Percentiles rank a stretch among this genome's conserved stretches.
These are phyloP conservation scores for Mesocentrotus franciscanus DNA, from an alignment of 53 echinoderm and acorn worm species.

Conservation along the genomic window DNA sequence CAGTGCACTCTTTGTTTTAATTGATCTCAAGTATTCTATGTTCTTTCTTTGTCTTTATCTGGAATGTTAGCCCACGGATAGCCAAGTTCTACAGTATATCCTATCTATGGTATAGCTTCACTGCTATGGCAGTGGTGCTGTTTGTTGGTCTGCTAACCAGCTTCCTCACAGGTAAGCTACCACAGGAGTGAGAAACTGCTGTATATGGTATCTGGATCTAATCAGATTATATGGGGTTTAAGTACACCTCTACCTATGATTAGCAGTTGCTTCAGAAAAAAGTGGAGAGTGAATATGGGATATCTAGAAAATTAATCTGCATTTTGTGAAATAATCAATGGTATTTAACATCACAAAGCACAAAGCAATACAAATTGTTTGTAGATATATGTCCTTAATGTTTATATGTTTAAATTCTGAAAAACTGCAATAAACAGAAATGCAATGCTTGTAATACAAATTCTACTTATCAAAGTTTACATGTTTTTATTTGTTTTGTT, in stretches of 20 bases:
- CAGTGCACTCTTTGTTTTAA: neutral
- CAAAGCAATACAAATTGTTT: no score
- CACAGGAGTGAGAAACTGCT: neutral
- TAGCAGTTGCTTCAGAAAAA: neutral
- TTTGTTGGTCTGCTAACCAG: conserved; percentile 78
- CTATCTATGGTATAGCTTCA: conserved; percentile 85
- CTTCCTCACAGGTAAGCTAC: conserved; percentile 76
- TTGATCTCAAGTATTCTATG: neutral
- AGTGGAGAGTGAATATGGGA: no score
- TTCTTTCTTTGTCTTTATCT: neutral
- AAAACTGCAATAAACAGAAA: no score
- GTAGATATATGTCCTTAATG: no score
- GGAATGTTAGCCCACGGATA: conserved; percentile 62
- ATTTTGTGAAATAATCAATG: no score
- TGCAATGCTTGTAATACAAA: no score
- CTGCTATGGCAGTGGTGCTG: conserved; percentile 64
- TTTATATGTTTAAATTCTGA: no score
- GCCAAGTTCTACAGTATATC: conserved; percentile 79
- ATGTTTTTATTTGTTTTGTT: no score
- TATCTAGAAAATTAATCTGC: no score
- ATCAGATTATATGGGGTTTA: neutral
- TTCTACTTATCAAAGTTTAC: no score
- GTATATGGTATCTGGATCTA: neutral
- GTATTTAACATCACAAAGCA: no score
- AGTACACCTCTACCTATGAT: neutral